Conservation (phyloP, 2,113 vertebrate species). For the Melanocharis versteri region DNA sequence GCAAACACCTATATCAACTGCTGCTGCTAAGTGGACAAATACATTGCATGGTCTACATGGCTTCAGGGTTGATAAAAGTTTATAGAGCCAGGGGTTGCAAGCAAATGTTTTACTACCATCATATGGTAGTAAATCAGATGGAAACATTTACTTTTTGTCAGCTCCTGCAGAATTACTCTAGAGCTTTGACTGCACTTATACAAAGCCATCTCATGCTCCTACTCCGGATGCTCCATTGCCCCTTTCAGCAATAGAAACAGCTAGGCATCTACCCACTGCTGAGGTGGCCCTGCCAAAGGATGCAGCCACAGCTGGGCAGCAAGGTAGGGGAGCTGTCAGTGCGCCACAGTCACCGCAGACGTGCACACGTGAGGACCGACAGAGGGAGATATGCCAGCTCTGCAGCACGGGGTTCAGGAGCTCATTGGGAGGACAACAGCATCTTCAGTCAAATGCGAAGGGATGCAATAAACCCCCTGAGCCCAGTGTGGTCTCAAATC, state of each 20-base stretch:
- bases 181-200: background rate
- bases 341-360: background rate
- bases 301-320: background rate
- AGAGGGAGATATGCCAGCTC: background rate
- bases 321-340: background rate
- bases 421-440: background rate
- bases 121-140: background rate
- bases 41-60: background rate
- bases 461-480: background rate
- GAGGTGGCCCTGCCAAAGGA: background rate
- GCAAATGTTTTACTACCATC: background rate
- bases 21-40: background rate
- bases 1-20: background rate
- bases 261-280: too few relatives aligned
- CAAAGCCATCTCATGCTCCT: background rate
- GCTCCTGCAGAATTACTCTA: background rate
- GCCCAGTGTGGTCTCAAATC: background rate
- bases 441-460: background rate
- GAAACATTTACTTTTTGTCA: background rate
- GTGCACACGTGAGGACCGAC: fast-evolving
- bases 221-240: fast-evolving
- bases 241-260: background rate
- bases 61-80: slow-evolving; percentile 9
- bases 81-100: background rate
- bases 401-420: background rate